A percentile compares a stretch with the other conserved stretches of the same genome.
phyloP scores from a whole-genome alignment of 53 echinoderm and acorn worm species.

The Actinopyga echinites region DNA sequence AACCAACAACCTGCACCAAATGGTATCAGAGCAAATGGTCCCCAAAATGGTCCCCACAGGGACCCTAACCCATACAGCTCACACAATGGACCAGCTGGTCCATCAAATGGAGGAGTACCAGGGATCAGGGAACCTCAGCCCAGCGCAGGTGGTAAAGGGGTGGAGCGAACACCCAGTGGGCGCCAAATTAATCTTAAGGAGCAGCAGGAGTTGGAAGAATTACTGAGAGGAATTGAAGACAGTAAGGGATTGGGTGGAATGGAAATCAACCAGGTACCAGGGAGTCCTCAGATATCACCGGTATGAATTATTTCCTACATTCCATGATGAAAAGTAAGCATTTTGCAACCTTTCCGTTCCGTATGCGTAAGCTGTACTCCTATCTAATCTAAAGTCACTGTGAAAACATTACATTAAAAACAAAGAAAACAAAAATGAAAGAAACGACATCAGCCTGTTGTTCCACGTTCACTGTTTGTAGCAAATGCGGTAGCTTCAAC shows the following conservation, averaged over 20 bases:
- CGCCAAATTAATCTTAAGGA: slow-evolving; percentile 77
- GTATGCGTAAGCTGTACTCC: too few relatives aligned
- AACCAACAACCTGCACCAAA: not conserved
- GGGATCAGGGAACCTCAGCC: not conserved
- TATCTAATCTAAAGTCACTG: too few relatives aligned
- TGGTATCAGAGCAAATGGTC: slow-evolving; percentile 32
- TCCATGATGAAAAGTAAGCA: not conserved
- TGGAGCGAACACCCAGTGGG: slow-evolving; percentile 18
- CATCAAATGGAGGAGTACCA: not conserved
- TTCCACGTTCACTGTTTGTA: too few relatives aligned
- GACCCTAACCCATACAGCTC: slow-evolving; percentile 47
- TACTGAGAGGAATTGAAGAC: slow-evolving; percentile 71
- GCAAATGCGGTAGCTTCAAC: too few relatives aligned
- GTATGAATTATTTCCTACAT: not conserved
- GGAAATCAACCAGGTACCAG: not conserved
- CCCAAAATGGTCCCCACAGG: slow-evolving; percentile 45
- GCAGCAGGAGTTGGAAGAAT: slow-evolving; percentile 75
- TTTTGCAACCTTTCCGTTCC: too few relatives aligned
- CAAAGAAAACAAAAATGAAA: too few relatives aligned
- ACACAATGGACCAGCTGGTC: slow-evolving; percentile 30
- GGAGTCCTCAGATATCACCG: slow-evolving; percentile 34
- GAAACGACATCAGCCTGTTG: too few relatives aligned
- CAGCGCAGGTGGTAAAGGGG: not conserved
- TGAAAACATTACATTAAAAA: too few relatives aligned
- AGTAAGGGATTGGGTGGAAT: slow-evolving; percentile 13